Evolutionary conservation across 2,113 vertebrate species (phyloP).

Genomic region (Platycercus adscitus): DNA sequence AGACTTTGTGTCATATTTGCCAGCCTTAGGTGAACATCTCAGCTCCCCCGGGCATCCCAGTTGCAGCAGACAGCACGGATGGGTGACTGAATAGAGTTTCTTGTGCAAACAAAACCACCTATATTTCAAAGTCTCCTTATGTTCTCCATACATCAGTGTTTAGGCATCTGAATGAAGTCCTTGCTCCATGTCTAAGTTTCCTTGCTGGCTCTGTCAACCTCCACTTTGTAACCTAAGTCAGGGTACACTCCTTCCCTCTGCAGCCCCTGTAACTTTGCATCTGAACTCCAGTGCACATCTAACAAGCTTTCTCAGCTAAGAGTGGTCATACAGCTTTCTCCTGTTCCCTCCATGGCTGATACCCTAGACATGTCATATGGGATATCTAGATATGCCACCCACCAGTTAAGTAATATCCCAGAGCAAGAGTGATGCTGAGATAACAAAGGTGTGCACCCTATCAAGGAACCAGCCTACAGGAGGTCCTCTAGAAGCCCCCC

Average conservation of each 20-base stretch:
- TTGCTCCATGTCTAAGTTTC: not conserved
- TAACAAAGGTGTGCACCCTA: not conserved
- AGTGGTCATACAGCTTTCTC: not conserved
- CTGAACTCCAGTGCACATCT: not conserved
- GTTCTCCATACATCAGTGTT: not conserved
- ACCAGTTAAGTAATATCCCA: not conserved
- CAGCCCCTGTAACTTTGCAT: not conserved
- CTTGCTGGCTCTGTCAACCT: not conserved
- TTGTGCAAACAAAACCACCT: accelerated
- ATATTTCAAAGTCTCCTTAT: not conserved
- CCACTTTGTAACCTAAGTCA: not conserved
- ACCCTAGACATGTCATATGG: not conserved
- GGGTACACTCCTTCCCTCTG: not conserved
- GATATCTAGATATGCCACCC: not conserved
- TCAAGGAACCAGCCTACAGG: not conserved
- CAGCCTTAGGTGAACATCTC: not conserved
- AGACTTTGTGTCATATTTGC: not conserved
- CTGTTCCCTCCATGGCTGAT: not conserved
- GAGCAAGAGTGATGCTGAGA: not conserved
- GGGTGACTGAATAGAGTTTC: accelerated
- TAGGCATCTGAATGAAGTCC: not conserved
- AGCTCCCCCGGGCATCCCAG: not conserved
- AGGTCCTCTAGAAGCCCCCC: not conserved
- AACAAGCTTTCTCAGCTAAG: not conserved
- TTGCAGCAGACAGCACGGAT: not conserved